Percentiles rank a stretch among this genome's conserved stretches.
These are phyloP conservation scores for Ophioninae sp. DNA, from an alignment of 2,888 invertebrate species.

Conservation along the genomic window DNA sequence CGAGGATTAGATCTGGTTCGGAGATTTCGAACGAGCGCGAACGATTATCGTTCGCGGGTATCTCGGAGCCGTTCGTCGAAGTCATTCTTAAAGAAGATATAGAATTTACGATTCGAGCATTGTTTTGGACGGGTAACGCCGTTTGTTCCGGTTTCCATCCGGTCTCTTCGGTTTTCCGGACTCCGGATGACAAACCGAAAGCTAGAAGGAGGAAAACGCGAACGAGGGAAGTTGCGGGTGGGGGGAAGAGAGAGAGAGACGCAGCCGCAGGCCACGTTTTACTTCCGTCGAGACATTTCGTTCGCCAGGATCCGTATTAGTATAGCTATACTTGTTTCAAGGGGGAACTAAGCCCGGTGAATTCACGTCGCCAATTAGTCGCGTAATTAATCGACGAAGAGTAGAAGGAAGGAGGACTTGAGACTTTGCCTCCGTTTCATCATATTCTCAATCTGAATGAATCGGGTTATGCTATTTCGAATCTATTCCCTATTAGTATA, in stretches of 20 bases:
- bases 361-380: constrained; percentile 67
- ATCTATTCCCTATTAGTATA: neutral
- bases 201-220: neutral
- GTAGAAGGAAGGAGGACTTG: constrained; percentile 32
- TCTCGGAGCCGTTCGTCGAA: constrained; percentile 11
- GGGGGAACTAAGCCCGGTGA: constrained; percentile 46
- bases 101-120: constrained; percentile 36
- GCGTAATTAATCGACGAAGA: constrained; percentile 64
- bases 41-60: constrained; percentile 32
- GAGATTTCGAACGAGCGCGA: neutral
- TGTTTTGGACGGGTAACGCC: constrained; percentile 40
- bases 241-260: neutral
- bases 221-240: neutral
- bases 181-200: constrained; percentile 25
- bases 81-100: neutral
- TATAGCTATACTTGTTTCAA: constrained; percentile 19
- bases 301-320: constrained; percentile 42
- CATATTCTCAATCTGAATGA: constrained; percentile 44
- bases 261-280: constrained; percentile 39
- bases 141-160: constrained; percentile 52
- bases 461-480: neutral
- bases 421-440: constrained; percentile 43
- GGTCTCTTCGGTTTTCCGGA: constrained; percentile 55
- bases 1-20: too few species aligned
- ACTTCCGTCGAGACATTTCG: constrained; percentile 55